phyloP scores from a whole-genome alignment of 1,140 invertebrate species.

The Agraylea sexmaculata region DNA sequence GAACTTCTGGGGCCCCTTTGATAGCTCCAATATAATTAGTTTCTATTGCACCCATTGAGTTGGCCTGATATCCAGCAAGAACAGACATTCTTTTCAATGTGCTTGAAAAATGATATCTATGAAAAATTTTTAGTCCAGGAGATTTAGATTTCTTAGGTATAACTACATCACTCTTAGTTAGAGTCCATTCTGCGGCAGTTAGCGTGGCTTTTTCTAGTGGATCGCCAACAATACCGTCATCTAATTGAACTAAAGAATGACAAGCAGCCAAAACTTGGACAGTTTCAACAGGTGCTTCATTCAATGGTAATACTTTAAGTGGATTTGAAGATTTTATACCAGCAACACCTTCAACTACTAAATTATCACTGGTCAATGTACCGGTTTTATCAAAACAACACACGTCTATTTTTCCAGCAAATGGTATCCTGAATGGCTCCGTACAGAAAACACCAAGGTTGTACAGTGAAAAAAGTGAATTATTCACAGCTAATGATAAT shows the following conservation, averaged over 20 bases:
- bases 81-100: slow-evolving; percentile 97
- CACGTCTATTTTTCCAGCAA: slow-evolving; percentile 98
- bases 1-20: slow-evolving; percentile 95
- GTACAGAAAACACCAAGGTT: slow-evolving; percentile 95
- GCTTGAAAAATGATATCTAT: slow-evolving; percentile 94
- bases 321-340: slow-evolving; percentile 55
- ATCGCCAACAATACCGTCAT: slow-evolving; percentile 93
- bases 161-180: slow-evolving; percentile 92
- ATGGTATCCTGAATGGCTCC: slow-evolving; percentile 98
- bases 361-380: slow-evolving; percentile 94
- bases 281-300: slow-evolving; percentile 66
- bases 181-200: slow-evolving; percentile 88
- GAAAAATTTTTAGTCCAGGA: slow-evolving; percentile 84
- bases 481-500: slow-evolving; percentile 96
- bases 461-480: slow-evolving; percentile 87
- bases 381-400: slow-evolving; percentile 99
- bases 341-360: slow-evolving; percentile 95
- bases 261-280: slow-evolving; percentile 91
- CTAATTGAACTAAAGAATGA: slow-evolving; percentile 88
- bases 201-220: slow-evolving; percentile 97
- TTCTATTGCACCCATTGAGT: slow-evolving; percentile 60
- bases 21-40: slow-evolving; percentile 82
- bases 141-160: slow-evolving; percentile 80
- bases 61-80: slow-evolving; percentile 69
- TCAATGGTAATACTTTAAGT: slow-evolving; percentile 52